phyloP scores from a whole-genome alignment of 2,888 invertebrate genomes.

The Erebia palarica region DNA sequence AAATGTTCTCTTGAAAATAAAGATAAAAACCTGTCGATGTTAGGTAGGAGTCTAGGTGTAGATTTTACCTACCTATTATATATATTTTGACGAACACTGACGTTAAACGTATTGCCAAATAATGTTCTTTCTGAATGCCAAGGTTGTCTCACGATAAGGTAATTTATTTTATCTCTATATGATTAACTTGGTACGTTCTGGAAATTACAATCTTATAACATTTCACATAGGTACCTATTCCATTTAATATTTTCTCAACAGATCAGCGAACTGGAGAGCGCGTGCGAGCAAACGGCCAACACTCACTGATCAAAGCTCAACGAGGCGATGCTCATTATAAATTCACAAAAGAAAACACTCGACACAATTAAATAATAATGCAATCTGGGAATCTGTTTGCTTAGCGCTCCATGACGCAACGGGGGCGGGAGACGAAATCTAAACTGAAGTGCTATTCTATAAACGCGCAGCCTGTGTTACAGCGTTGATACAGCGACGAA shows the following conservation, averaged over 20 bases:
- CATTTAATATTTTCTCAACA: neutral
- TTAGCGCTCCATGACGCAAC: slow-evolving; percentile 55
- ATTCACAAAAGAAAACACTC: slow-evolving; percentile 63
- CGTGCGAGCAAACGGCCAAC: slow-evolving; percentile 20
- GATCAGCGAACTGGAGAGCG: neutral
- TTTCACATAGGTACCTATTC: too few relatives aligned
- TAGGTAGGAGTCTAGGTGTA: too few relatives aligned
- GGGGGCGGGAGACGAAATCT: slow-evolving; percentile 71
- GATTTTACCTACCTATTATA: too few relatives aligned
- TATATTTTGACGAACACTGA: too few relatives aligned
- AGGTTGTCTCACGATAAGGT: neutral
- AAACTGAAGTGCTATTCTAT: slow-evolving; percentile 52
- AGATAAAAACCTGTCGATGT: too few relatives aligned
- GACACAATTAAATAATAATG: slow-evolving; percentile 77
- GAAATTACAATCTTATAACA: too few relatives aligned
- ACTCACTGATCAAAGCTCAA: slow-evolving; percentile 40
- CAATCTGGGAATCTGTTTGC: slow-evolving; percentile 73
- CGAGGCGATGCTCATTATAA: slow-evolving; percentile 49
- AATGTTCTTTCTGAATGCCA: neutral
- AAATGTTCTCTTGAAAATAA: too few relatives aligned
- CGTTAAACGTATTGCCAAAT: too few relatives aligned
- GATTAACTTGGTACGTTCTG: too few relatives aligned
- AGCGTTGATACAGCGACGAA: slow-evolving; percentile 1
- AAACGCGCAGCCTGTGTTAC: neutral
- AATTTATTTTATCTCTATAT: neutral